phyloP scores from a whole-genome alignment of 2,797 vertebrate genomes.

The Paratrypauchen microcephalus region DNA sequence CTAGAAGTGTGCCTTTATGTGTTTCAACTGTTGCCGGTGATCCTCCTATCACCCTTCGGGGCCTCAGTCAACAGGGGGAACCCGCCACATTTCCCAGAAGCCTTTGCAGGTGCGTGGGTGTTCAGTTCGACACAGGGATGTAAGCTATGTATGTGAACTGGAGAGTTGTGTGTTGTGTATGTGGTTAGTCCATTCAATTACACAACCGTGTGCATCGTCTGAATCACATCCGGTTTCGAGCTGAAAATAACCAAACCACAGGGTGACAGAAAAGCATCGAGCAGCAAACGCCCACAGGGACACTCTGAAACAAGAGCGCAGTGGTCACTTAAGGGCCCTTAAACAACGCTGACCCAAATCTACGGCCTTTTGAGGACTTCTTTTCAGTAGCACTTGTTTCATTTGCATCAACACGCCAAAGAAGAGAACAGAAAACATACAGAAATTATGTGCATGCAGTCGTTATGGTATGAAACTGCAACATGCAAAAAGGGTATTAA shows the following conservation, averaged over 20 bases:
- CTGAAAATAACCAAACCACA: conserved; percentile 81
- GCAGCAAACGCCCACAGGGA: conserved; percentile 60
- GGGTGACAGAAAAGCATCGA: conserved; percentile 72
- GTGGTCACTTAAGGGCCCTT: conserved; percentile 39
- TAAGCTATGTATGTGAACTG: conserved; percentile 18
- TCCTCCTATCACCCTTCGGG: conserved; percentile 47
- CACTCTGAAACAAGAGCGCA: conserved; percentile 32
- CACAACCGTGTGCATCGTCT: conserved; percentile 75
- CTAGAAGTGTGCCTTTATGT: conserved; percentile 37
- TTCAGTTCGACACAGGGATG: conserved; percentile 20
- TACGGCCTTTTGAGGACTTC: neutral
- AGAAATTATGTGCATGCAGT: no score
- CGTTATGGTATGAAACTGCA: no score
- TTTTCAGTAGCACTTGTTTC: neutral
- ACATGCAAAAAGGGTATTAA: no score
- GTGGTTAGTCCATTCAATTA: conserved; percentile 72
- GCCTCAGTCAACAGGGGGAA: conserved; percentile 57
- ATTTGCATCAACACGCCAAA: neutral
- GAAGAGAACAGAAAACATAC: neutral
- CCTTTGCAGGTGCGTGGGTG: conserved; percentile 57
- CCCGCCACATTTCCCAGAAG: conserved; percentile 70
- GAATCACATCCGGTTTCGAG: conserved; percentile 81
- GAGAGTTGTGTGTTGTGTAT: conserved; percentile 21
- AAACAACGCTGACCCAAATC: conserved; percentile 29
- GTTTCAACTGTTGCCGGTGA: conserved; percentile 33